These are phyloP conservation scores for Pandemis cinnamomeana DNA, from an alignment of 2,888 invertebrate species.

Conservation along the genomic window DNA sequence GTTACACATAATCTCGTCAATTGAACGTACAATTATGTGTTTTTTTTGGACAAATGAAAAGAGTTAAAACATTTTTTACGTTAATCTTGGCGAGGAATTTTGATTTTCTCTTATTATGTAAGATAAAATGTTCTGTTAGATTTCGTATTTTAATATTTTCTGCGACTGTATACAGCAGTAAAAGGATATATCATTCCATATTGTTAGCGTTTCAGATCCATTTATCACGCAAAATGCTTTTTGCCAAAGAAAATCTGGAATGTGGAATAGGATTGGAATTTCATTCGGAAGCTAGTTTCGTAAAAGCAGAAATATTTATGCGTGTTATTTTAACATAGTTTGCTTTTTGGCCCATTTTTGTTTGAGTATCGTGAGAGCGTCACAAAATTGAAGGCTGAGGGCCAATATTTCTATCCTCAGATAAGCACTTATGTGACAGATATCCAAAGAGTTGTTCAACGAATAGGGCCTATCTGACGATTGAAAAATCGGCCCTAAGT, in stretches of 20 bases:
- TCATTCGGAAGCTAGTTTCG: neutral
- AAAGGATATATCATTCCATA: conserved; percentile 1
- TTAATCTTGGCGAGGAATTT: neutral
- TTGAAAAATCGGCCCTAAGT: no score
- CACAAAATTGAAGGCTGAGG: no score
- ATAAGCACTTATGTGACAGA: no score
- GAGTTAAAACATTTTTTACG: neutral
- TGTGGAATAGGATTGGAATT: neutral
- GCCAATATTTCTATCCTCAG: no score
- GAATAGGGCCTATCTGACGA: no score
- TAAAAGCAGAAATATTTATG: neutral
- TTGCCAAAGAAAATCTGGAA: neutral
- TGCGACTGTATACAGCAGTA: neutral
- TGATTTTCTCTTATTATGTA: neutral
- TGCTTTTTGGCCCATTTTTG: neutral
- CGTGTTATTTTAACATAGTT: neutral
- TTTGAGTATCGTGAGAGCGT: neutral
- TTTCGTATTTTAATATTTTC: neutral
- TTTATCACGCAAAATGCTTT: conserved; percentile 9
- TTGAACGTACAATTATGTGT: no score
- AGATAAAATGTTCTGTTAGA: neutral
- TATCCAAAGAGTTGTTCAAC: no score
- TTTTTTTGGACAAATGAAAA: no score
- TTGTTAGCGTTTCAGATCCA: conserved; percentile 4
- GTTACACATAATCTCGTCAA: no score